A percentile compares a stretch with the other conserved stretches of the same genome.
Conservation (phyloP, 1,140 invertebrate species). For the Coptotermes formosanus region DNA sequence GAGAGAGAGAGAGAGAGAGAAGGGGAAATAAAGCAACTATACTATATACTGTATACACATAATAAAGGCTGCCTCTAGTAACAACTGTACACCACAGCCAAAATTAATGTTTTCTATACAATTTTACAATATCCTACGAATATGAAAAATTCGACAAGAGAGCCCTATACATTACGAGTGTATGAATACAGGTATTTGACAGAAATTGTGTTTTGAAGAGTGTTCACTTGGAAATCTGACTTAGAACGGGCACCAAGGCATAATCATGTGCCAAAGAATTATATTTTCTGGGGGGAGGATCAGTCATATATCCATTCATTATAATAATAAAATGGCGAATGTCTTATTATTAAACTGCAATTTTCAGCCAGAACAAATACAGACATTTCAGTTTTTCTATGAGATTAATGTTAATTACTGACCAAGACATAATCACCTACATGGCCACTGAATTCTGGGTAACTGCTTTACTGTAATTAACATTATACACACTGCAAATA, state of each 20-base stretch:
- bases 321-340: not conserved
- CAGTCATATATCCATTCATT: not conserved
- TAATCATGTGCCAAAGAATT: not conserved
- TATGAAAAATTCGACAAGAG: not conserved
- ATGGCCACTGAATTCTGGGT: conserved; percentile 10
- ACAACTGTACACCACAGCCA: conserved; percentile 10
- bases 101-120: not conserved
- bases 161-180: not conserved
- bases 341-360: too few relatives aligned
- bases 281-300: not conserved
- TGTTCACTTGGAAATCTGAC: not conserved
- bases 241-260: not conserved
- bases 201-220: too few relatives aligned
- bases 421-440: not conserved
- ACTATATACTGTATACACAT: not conserved
- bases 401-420: too few relatives aligned
- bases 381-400: too few relatives aligned
- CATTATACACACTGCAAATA: not conserved
- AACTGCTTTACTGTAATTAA: not conserved
- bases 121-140: not conserved
- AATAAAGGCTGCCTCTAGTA: not conserved
- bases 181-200: not conserved
- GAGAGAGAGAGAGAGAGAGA: not conserved
- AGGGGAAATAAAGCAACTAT: not conserved
- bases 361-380: too few relatives aligned